Base-by-base conservation (phyloP, 2,113 vertebrate genomes). In the Okapia johnstoni region DNA sequence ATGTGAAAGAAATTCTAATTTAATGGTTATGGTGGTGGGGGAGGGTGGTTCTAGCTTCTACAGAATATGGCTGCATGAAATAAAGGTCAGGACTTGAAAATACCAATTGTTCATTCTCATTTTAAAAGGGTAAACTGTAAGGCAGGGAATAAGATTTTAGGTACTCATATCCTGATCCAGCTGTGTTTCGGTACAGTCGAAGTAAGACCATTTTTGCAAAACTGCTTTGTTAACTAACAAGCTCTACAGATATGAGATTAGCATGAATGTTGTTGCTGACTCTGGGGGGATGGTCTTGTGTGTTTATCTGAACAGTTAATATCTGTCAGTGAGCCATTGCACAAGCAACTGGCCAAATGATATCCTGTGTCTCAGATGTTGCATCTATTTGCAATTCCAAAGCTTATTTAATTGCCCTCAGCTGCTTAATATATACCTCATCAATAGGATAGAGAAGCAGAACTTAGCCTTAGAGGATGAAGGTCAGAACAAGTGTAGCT, bases 201-300 rank as follows among this genome's bases (percentile, higher is more conserved):
- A 61, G 48, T 91, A 50, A 81, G 77, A 46, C 90, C 36, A 36
- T 85, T 97, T 97, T 80, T 87, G 63, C 57, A 79, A 94, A 94
- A 70, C 28, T 50, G 57, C 81, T 85, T 52, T 90, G 83, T 94
- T 80, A 96, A 93, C 50, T 88, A 94, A 80, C 40, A 50, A 92
- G n/a, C 7, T 11, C 26, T 94, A 54, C 60, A 81, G 58, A 55
- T 87, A 50, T 1, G 54, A 85, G 43, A 77, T 85, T 95, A 83
- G 28, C 43, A 23, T 70, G 90, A 55, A 90, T 50, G 66, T 52
- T 80, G 73, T 23, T 66, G 55, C 84, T 93, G 92, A 63, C 40
- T 92, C 30, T 85, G 30, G 30, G 43, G 8, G 73, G 40, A 40
- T 90, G 79, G 60, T 85, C 58, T 93, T 40, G 12, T 54, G 54